Base-by-base conservation (phyloP, 2,888 invertebrate genomes). In the Drosophila nigricruria region DNA sequence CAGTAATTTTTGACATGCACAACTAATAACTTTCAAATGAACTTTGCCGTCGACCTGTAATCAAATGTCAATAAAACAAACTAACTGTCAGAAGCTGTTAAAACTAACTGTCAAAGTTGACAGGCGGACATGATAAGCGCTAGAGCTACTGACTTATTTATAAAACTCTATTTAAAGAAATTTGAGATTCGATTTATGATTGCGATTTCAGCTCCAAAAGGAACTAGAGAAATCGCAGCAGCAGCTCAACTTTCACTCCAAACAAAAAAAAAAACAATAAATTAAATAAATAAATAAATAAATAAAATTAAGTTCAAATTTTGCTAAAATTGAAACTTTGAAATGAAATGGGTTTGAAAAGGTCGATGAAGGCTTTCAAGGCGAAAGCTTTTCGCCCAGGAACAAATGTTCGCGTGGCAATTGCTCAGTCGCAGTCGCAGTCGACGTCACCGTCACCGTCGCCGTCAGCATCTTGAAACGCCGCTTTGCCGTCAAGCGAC, bases 381-480 rank as follows among this genome's bases (percentile, higher is more conserved):
- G 16, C 32, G 34, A 52, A 52, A n/a, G n/a, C 47, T 30, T 47
- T 30, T 18, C 47, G 47, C 47, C 27, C 27, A 47, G 47, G 47
- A 47, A 30, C 27, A 47, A 30, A 5, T 47, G 27, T 47, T 47
- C 27, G 47, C 47, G 47, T 49, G 47, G 47, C 47, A 49, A 27
- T 49, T 0, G 47, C 47, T 16, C 30, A 25, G 47, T 9, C 47
- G 9, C 70, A 60, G 79, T 79, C 77, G 60, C 67, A 58, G 71
- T 25, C 54, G 30, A 10, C 20, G 53, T 16, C 47, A 27, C 10
- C n/a, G 59, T n/a, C 66, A 43, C 12, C 66, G 16, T 18, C 43
- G 25, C 5, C 25, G 66, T 56, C 73, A 45, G 40, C 61, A 81
- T 80, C 76, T 82, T 70, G 57, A 66, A 65, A 73, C 69, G 77